These are phyloP conservation scores for Spilarctia lutea DNA, from an alignment of 2,888 invertebrate genomes.

Conservation along the genomic window DNA sequence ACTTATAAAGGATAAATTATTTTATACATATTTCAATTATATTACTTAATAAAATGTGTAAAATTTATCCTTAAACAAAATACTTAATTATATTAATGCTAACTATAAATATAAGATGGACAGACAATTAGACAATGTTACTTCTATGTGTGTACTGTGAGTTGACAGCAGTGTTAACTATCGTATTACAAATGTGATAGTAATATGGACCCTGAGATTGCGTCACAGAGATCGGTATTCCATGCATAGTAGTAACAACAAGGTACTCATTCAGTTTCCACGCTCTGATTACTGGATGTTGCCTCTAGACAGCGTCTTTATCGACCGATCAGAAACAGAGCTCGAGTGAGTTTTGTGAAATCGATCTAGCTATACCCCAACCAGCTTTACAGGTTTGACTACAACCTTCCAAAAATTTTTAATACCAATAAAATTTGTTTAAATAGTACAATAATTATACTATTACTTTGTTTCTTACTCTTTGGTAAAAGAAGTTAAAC, in stretches of 20 bases:
- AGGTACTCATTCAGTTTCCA: constrained; percentile 83
- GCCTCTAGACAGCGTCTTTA: constrained; percentile 85
- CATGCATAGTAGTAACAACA: constrained; percentile 66
- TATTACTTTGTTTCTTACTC: not conserved
- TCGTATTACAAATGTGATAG: constrained; percentile 29
- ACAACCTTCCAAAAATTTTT: not conserved
- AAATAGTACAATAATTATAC: not conserved
- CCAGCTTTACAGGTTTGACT: constrained; percentile 29
- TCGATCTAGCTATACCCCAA: constrained; percentile 47
- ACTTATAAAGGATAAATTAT: constrained; percentile 24
- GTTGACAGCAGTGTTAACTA: constrained; percentile 43
- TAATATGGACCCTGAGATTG: constrained; percentile 58
- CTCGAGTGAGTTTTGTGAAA: constrained; percentile 68
- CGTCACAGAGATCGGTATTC: constrained; percentile 63
- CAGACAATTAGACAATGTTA: constrained; percentile 42
- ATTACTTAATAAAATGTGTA: not conserved
- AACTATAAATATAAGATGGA: not conserved
- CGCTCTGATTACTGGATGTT: constrained; percentile 87
- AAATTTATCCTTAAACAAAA: not conserved
- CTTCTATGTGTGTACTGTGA: constrained; percentile 42
- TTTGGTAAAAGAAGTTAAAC: not conserved
- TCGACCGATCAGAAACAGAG: constrained; percentile 80
- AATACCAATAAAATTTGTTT: not conserved
- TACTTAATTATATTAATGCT: not conserved
- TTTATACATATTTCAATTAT: not conserved